Base-by-base conservation (phyloP, 2,888 invertebrate genomes). In the Zygogramma bicolorata region DNA sequence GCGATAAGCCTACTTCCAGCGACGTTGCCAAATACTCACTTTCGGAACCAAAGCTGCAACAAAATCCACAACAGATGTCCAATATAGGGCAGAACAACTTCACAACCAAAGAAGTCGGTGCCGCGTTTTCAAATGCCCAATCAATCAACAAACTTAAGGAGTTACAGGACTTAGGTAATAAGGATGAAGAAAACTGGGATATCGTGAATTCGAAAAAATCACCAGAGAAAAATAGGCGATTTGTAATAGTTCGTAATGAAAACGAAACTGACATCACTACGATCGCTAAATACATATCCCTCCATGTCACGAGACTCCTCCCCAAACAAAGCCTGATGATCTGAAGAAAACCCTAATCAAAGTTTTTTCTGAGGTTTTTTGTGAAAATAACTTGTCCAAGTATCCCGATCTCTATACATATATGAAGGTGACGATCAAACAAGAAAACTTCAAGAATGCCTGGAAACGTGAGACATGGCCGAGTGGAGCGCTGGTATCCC, bases 401-500 rank as follows among this genome's bases (percentile, higher is more conserved):
- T 40, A 20, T 40, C 34, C 61, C 40, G 61, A 61, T 38, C 38
- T 61, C 34, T 61, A 61, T 40, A 27, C 62, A 42, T 62, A 40
- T 15, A 40, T 62, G 62, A 62, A 62, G 46, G 40, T 62, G 40
- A 62, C 46, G 22, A 62, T 62, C 13, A 62, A 62, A 40, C 62
- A 62, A 46, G 40, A 62, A 62, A 40, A 40, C 46, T 62, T 62
- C 13, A 40, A 62, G n/a, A 42, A 40, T 34, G 42, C 62, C 22
- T 62, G 62, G 62, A 62, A 62, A 46, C 62, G 40, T 62, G 62
- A 62, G 25, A 62, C 25, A 31, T 59, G 59, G 59, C 29, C 59
- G 13, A 59, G 59, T 18, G 59, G 59, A 59, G 59, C 59, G 31
- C n/a, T 62, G 25, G 62, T 62, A 62, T 62, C 62, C 40, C 62